Percentiles rank a stretch among this genome's conserved stretches.
Conservation (phyloP, 2,888 invertebrate species). For the Helleia helle region DNA sequence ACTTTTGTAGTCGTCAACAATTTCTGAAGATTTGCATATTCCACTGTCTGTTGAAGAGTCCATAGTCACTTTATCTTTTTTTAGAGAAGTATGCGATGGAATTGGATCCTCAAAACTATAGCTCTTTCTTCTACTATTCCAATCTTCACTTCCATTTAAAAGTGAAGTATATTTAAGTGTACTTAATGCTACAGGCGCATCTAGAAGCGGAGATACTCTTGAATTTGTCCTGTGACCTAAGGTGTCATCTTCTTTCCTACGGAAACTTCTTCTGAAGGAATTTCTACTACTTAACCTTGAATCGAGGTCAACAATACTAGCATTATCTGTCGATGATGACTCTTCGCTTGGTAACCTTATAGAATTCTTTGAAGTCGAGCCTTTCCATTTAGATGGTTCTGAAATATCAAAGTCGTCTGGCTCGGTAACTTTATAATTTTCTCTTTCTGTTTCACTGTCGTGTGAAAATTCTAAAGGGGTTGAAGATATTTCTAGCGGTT, state of each 20-base stretch:
- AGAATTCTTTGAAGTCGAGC: slow-evolving; percentile 77
- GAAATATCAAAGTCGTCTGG: slow-evolving; percentile 73
- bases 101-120: slow-evolving; percentile 77
- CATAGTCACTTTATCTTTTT: slow-evolving; percentile 70
- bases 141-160: slow-evolving; percentile 66
- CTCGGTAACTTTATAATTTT: slow-evolving; percentile 64
- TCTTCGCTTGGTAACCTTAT: slow-evolving; percentile 78
- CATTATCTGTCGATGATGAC: slow-evolving; percentile 61
- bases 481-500: slow-evolving; percentile 62
- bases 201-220: slow-evolving; percentile 49
- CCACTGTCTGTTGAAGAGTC: slow-evolving; percentile 87
- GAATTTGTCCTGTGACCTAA: slow-evolving; percentile 31
- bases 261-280: slow-evolving; percentile 44
- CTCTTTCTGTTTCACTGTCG: slow-evolving; percentile 40
- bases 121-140: slow-evolving; percentile 84
- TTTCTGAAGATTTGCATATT: slow-evolving; percentile 81
- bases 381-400: slow-evolving; percentile 77
- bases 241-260: slow-evolving; percentile 18
- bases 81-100: slow-evolving; percentile 32
- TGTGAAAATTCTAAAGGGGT: slow-evolving; percentile 48
- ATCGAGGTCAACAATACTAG: slow-evolving; percentile 60
- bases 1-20: slow-evolving; percentile 42
- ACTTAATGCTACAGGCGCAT: slow-evolving; percentile 48
- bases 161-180: slow-evolving; percentile 60
- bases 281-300: slow-evolving; percentile 37